These are phyloP conservation scores for Papilio helenus DNA, from an alignment of 1,140 invertebrate genomes.

Conservation along the genomic window DNA sequence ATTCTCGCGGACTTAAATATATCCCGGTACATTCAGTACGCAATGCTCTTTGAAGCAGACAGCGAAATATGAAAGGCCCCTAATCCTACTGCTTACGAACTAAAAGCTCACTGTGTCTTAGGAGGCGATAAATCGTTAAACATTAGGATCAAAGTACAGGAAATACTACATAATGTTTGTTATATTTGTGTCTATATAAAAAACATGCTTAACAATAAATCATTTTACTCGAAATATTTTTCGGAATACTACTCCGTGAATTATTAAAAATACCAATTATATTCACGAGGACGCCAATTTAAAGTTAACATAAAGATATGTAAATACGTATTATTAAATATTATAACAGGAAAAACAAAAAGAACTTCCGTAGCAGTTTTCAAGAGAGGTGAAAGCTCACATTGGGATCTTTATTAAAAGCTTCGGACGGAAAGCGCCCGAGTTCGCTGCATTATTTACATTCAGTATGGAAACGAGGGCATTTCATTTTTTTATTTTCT, in stretches of 20 bases:
- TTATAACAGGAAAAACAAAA: not conserved
- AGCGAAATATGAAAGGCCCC: slow-evolving; percentile 38
- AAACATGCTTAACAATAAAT: too few relatives aligned
- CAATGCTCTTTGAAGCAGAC: slow-evolving; percentile 34
- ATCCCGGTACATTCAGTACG: slow-evolving; percentile 24
- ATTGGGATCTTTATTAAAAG: slow-evolving; percentile 30
- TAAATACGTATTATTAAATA: not conserved
- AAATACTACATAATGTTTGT: not conserved
- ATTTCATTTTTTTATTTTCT: not conserved
- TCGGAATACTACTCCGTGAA: not conserved
- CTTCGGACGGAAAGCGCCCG: not conserved
- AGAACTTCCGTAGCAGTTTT: not conserved
- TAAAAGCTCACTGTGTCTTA: slow-evolving; percentile 38
- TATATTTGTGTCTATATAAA: not conserved
- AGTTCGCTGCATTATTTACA: slow-evolving; percentile 27
- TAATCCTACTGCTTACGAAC: slow-evolving; percentile 31
- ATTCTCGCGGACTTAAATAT: slow-evolving; percentile 29
- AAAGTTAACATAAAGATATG: too few relatives aligned
- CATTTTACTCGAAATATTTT: too few relatives aligned
- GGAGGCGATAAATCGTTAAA: slow-evolving; percentile 38
- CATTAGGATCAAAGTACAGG: slow-evolving; percentile 27
- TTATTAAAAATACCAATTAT: too few relatives aligned
- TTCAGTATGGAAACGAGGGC: slow-evolving; percentile 6
- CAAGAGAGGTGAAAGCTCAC: slow-evolving; percentile 9
- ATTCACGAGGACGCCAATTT: too few relatives aligned